Percentiles rank a stretch among this genome's conserved stretches.
Evolutionary conservation across 2,113 vertebrate species (phyloP).

Genomic region (Siniperca chuatsi): DNA sequence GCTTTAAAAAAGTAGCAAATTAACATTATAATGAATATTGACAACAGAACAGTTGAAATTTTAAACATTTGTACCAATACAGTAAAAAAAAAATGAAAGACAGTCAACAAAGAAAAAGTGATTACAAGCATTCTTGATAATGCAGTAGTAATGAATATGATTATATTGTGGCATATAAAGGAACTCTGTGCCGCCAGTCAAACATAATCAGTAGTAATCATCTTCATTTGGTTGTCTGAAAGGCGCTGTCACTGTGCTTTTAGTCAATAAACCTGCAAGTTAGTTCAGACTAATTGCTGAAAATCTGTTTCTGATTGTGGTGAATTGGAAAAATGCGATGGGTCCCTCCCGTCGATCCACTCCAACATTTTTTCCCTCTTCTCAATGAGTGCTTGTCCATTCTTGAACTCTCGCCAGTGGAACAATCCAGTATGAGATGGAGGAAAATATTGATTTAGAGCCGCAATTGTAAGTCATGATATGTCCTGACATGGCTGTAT

Average conservation of each 20-base stretch:
- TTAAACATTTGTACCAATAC: background rate
- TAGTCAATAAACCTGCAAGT: constrained; percentile 57
- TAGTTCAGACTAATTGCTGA: constrained; percentile 67
- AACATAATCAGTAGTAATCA: constrained; percentile 26
- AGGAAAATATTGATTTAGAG: constrained; percentile 82
- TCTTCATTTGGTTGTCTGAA: constrained; percentile 40
- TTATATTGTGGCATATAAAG: background rate
- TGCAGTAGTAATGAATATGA: background rate
- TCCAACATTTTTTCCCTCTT: constrained; percentile 50
- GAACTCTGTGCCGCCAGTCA: constrained; percentile 20
- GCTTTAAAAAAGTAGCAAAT: background rate
- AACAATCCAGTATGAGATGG: constrained; percentile 72
- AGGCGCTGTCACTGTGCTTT: constrained; percentile 39
- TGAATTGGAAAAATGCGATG: constrained; percentile 71
- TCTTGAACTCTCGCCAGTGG: constrained; percentile 76
- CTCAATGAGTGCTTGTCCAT: constrained; percentile 72
- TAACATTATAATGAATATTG: background rate
- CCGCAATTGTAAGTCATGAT: constrained; percentile 63
- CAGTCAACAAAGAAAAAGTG: background rate
- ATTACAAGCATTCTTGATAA: background rate
- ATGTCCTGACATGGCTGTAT: constrained; percentile 57
- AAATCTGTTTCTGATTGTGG: constrained; percentile 81
- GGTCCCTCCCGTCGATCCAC: constrained; percentile 61
- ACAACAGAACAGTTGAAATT: background rate
- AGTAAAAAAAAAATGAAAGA: background rate